Base-by-base conservation (phyloP, 2,888 invertebrate species). In the Ceraclea dissimilis region DNA sequence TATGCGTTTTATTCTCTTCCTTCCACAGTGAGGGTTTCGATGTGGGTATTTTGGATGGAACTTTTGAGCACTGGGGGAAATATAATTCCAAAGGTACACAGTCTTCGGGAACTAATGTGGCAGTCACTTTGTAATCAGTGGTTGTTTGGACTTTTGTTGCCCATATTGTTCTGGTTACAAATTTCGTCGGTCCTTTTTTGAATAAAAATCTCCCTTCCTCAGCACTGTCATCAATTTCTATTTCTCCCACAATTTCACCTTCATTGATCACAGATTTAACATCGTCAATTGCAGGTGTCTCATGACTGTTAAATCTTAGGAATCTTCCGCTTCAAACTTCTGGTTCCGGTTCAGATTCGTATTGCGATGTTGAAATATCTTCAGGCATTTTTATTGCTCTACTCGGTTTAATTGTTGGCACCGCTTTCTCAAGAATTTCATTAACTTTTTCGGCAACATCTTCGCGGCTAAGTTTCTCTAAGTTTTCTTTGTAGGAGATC, bases 101-200 rank as follows among this genome's bases (percentile, higher is more conserved):
- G 18, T 61, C 59, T 2, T 54, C 5, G 1, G 57, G 49, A 10
- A 59, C 20, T 5, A 61, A 26, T 6, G 61, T 61, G 2, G 61
- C 61, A 6, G 61, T 61, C 2, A 61, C 59, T 26, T 34, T 49
- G 22, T 52, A 49, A 51, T 61, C 57, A 19, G 51, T 55, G 1
- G 57, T 57, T 22, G 52, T 55, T 46, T 61, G 57, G n/a, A 59
- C 57, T 46, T 46, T 59, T 5, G 61, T 61, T 1, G 57, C 57
- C 51, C 51, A 57, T 10, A 59, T 5, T 16, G 61, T 61, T 21
- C 47, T 54, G 2, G 59, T 59, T 1, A 59, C 55, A 13, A 47
- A n/a, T 48, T 57, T 57, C 2, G 54, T 58, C 10, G 52, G 33
- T 2, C 20, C 47, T 49, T 44, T 56, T n/a, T 43, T 49, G 44